Evolutionary conservation across 2,888 invertebrate species (phyloP).

Genomic region (Corythucha ciliata): DNA sequence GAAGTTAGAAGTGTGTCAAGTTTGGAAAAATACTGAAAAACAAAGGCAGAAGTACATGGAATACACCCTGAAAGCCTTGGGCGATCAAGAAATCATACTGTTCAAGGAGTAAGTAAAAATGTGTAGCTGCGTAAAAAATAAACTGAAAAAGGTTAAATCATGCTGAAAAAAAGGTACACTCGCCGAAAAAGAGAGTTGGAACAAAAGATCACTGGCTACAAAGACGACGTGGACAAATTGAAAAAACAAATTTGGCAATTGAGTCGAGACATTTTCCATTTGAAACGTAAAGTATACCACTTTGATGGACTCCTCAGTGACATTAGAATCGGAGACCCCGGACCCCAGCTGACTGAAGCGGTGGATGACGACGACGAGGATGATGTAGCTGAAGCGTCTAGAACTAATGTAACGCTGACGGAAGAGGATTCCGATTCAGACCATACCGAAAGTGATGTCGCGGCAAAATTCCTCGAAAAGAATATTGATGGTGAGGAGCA

Average conservation of each 20-base stretch:
- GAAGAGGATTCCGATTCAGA: too few relatives aligned
- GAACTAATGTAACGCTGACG: too few relatives aligned
- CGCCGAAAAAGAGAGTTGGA: slow-evolving; percentile 1
- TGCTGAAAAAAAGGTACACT: too few relatives aligned
- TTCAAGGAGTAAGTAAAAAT: slow-evolving; percentile 5
- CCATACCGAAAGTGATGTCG: too few relatives aligned
- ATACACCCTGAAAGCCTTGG: neutral
- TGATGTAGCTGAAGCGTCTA: slow-evolving; percentile 22
- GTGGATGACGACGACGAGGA: slow-evolving; percentile 24
- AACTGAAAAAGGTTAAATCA: too few relatives aligned
- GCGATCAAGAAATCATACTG: neutral
- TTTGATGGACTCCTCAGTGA: slow-evolving; percentile 18
- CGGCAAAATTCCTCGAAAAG: too few relatives aligned
- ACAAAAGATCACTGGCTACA: neutral
- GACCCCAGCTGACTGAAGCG: slow-evolving; percentile 13
- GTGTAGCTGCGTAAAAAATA: too few relatives aligned
- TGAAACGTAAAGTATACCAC: slow-evolving; percentile 20
- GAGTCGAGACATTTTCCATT: too few relatives aligned
- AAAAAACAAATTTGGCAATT: too few relatives aligned
- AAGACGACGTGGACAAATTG: neutral
- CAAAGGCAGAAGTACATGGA: slow-evolving; percentile 3
- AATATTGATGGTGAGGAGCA: too few relatives aligned
- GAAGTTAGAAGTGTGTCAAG: slow-evolving; percentile 1
- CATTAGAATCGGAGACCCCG: slow-evolving; percentile 22
- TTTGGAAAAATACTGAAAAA: slow-evolving; percentile 1